Conservation (phyloP, 2,113 vertebrate species). For the Crotophaga sulcirostris region DNA sequence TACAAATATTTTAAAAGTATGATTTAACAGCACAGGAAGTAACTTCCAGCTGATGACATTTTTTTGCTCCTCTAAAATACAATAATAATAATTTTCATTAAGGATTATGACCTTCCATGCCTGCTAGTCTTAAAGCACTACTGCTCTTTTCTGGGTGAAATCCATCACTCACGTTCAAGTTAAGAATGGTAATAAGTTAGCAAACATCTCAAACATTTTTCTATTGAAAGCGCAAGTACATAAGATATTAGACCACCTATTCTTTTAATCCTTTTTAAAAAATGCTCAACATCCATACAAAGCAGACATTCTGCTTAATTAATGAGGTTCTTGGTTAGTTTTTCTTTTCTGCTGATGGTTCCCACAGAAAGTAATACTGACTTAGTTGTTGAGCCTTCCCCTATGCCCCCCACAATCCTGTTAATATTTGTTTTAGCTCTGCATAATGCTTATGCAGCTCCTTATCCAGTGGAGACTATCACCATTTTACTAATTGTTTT, state of each 20-base stretch:
- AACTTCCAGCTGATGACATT: background rate
- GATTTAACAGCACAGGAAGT: background rate
- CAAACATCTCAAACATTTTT: background rate
- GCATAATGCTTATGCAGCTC: background rate
- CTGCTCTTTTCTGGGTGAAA: background rate
- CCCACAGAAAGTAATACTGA: background rate
- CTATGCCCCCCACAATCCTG: background rate
- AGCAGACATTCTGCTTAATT: background rate
- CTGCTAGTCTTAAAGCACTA: background rate
- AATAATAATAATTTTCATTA: background rate
- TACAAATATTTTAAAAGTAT: background rate
- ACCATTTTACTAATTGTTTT: background rate
- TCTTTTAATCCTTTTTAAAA: background rate
- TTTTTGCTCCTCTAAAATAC: background rate
- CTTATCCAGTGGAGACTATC: background rate
- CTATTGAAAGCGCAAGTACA: background rate
- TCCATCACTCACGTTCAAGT: fast-evolving
- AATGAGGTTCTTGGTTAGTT: background rate
- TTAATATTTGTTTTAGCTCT: background rate
- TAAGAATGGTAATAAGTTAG: background rate
- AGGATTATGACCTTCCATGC: background rate
- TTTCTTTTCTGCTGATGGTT: background rate
- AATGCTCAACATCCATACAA: background rate
- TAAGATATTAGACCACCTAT: background rate
- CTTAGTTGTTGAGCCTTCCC: background rate